Evolutionary conservation across 2,797 vertebrate genomes (phyloP).

Genomic region (Rhadinocentrus ornatus): DNA sequence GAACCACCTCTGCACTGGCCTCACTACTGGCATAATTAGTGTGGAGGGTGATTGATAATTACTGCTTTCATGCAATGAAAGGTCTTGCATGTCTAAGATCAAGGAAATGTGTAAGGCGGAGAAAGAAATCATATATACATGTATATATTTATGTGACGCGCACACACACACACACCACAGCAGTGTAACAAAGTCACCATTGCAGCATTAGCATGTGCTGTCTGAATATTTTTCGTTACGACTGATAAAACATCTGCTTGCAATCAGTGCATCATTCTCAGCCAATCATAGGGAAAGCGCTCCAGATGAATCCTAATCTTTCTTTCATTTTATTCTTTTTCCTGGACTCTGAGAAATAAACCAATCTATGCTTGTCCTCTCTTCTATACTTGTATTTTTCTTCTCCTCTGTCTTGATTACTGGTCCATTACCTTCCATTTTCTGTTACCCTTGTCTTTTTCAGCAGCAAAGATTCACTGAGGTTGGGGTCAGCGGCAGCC

Average conservation of each 20-base stretch:
- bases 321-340: neutral
- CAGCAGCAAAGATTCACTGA: neutral
- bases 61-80: constrained; percentile 59
- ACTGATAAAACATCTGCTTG: constrained; percentile 48
- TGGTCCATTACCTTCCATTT: neutral
- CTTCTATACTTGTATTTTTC: neutral
- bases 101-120: constrained; percentile 34
- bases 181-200: constrained; percentile 2
- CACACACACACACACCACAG: constrained; percentile 16
- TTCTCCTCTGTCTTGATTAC: neutral
- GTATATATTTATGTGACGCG: constrained; percentile 18
- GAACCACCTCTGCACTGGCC: constrained; percentile 34
- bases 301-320: constrained; percentile 5
- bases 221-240: constrained; percentile 12
- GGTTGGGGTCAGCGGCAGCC: constrained; percentile 22
- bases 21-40: constrained; percentile 72
- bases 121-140: constrained; percentile 18
- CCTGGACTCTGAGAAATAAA: constrained; percentile 11
- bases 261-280: constrained; percentile 40
- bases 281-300: constrained; percentile 9
- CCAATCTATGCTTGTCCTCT: neutral
- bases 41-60: constrained; percentile 71
- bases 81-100: constrained; percentile 53
- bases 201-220: neutral
- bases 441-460: neutral